Evolutionary conservation across 2,113 vertebrate genomes (phyloP).

Genomic region (Peromyscus californicus): DNA sequence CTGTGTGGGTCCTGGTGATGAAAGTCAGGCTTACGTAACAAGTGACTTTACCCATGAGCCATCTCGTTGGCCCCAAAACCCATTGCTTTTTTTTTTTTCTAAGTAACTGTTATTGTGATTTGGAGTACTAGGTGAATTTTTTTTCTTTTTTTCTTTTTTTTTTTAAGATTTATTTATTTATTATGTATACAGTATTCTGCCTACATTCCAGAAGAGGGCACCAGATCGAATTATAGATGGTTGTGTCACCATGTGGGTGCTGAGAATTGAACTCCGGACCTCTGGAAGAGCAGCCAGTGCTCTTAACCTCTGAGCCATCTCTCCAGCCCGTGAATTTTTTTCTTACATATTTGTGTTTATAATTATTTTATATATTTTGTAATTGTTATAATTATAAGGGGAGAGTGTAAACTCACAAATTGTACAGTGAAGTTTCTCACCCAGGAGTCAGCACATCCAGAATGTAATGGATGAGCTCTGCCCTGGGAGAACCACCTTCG

Average conservation of each 20-base stretch:
- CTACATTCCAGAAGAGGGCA: too few species aligned
- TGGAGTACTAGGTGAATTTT: conserved; percentile 10
- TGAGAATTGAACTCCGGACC: too few species aligned
- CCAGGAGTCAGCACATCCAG: neutral
- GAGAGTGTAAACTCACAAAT: neutral
- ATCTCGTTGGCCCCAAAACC: neutral
- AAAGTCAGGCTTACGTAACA: neutral
- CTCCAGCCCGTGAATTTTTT: neutral
- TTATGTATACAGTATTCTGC: too few species aligned
- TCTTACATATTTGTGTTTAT: neutral
- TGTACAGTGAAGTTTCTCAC: neutral
- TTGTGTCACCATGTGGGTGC: too few species aligned
- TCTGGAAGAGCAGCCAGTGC: too few species aligned
- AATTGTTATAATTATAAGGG: neutral
- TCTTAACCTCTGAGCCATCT: too few species aligned
- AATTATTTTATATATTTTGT: neutral
- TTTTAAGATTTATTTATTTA: too few species aligned
- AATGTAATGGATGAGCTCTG: neutral
- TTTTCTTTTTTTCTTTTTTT: neutral
- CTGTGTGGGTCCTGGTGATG: neutral
- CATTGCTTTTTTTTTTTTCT: neutral
- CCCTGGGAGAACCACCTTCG: neutral
- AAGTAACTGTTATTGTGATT: neutral
- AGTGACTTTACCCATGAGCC: neutral
- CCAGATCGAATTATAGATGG: too few species aligned